Conservation (phyloP, 30 jellyfish, hydroid and myxozoan species). For the Sanderia malayensis region DNA sequence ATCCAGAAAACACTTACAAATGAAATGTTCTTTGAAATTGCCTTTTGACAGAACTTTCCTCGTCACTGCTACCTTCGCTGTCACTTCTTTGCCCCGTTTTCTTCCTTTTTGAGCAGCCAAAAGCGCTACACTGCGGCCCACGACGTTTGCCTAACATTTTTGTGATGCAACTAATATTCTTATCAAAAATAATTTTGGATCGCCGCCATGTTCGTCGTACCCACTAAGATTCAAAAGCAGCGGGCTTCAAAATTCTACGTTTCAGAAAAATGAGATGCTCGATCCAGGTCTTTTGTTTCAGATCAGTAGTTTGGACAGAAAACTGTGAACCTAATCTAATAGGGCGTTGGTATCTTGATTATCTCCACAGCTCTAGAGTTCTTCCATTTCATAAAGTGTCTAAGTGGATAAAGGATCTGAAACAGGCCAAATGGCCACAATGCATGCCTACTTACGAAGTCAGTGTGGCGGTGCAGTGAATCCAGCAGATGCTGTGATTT, state of each 20-base stretch:
- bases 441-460: conserved; percentile 1
- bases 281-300: conserved; percentile 17
- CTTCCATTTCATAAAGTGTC: not conserved
- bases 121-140: conserved; percentile 10
- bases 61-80: not conserved
- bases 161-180: not conserved
- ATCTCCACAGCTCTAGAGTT: not conserved
- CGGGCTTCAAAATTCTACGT: no score
- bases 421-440: conserved; percentile 2
- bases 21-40: not conserved
- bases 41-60: not conserved
- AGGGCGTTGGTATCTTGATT: not conserved
- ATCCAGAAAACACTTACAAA: not conserved
- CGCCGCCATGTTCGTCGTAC: not conserved
- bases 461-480: not conserved
- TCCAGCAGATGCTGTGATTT: not conserved
- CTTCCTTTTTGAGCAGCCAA: no score
- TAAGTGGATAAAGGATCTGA: not conserved
- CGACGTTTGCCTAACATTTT: not conserved
- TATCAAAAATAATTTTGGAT: not conserved
- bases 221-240: no score
- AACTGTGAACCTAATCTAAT: not conserved
- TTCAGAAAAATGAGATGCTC: conserved; percentile 5
- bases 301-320: conserved; percentile 9
- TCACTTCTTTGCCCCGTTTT: not conserved